A percentile compares a stretch with the other conserved stretches of the same genome.
Conservation (phyloP, 2,113 vertebrate species). For the Triplophysa siluroides region DNA sequence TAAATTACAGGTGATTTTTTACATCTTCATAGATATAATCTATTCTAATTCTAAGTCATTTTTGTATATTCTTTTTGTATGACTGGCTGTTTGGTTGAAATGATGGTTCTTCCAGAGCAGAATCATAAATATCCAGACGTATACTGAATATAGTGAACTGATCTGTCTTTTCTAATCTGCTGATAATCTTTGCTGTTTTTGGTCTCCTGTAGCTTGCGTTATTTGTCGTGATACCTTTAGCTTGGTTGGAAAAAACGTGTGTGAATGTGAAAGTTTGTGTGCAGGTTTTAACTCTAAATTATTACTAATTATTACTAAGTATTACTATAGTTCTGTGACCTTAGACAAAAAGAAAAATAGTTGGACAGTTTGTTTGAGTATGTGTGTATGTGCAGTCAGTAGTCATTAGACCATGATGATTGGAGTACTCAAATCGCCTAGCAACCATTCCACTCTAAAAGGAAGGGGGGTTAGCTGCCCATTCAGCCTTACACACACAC, state of each 20-base stretch:
- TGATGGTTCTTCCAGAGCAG: too few species aligned
- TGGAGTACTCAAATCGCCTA: constrained; percentile 21
- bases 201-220: neutral
- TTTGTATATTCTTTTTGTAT: too few species aligned
- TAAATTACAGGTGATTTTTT: too few species aligned
- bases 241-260: too few species aligned
- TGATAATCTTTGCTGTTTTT: neutral
- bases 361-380: neutral
- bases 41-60: too few species aligned
- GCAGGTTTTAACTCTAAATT: too few species aligned
- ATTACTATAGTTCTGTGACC: neutral
- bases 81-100: too few species aligned
- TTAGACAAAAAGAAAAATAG: neutral
- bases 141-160: neutral
- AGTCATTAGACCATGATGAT: constrained; percentile 33
- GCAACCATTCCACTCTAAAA: constrained; percentile 7
- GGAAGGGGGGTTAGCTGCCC: neutral
- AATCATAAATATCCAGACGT: too few species aligned
- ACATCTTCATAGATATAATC: too few species aligned
- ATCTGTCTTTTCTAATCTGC: neutral
- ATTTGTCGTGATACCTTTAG: neutral
- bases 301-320: too few species aligned
- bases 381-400: neutral
- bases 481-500: neutral
- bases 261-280: too few species aligned